These are phyloP conservation scores for Pachycephus smyrnensis DNA, from an alignment of 2,888 invertebrate genomes.

Conservation along the genomic window DNA sequence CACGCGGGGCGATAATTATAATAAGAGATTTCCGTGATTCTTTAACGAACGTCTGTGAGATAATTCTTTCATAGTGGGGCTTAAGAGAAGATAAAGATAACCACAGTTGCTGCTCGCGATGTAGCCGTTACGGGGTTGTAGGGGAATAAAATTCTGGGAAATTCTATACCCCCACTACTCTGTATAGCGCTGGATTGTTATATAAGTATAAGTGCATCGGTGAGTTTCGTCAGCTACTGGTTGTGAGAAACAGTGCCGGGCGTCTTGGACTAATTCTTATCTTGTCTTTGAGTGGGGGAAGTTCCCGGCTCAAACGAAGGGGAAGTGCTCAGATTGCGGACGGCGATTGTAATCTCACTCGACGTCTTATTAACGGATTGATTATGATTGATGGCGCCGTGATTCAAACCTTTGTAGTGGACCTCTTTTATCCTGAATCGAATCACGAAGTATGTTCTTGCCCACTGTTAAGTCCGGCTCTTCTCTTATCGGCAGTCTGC, in stretches of 20 bases:
- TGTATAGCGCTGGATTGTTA: no score
- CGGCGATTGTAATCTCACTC: not conserved
- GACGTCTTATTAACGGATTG: not conserved
- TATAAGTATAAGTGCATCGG: no score
- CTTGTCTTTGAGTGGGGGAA: no score
- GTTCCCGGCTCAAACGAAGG: no score
- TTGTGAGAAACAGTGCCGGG: no score
- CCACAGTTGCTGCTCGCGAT: no score
- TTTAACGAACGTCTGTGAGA: not conserved
- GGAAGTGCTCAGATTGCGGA: no score
- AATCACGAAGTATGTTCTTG: not conserved
- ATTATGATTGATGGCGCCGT: not conserved
- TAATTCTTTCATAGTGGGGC: not conserved
- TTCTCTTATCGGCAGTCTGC: not conserved
- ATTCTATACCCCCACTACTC: no score
- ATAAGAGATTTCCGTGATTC: not conserved
- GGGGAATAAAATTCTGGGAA: no score
- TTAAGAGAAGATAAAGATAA: not conserved
- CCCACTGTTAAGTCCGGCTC: not conserved
- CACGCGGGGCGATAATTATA: not conserved
- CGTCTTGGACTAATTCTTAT: no score
- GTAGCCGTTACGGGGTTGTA: no score
- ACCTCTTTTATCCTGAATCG: not conserved
- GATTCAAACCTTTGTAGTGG: not conserved
- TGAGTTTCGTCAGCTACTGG: no score